Percentiles rank a stretch among this genome's conserved stretches.
phyloP scores from a whole-genome alignment of 2,797 vertebrate species.

The Paguma larvata region DNA sequence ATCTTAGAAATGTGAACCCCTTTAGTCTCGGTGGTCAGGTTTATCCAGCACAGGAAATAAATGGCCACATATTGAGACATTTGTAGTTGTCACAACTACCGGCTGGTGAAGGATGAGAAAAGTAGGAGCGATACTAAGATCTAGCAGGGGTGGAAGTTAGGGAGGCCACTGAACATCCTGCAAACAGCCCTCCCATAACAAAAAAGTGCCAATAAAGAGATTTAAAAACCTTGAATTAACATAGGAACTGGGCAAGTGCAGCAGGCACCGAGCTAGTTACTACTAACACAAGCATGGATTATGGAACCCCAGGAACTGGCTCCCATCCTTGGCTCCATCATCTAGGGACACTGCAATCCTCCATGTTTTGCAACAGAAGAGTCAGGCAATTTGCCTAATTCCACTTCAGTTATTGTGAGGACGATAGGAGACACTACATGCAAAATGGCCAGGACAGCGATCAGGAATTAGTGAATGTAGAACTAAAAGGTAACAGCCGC shows the following conservation, averaged over 20 bases:
- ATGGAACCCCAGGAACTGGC: background rate
- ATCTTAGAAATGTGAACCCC: background rate
- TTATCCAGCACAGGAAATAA: background rate
- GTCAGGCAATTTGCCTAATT: background rate
- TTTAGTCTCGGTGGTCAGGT: background rate
- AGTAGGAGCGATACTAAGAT: too few relatives aligned
- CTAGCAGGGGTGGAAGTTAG: background rate
- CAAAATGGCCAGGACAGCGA: background rate
- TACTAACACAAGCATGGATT: background rate
- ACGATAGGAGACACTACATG: background rate
- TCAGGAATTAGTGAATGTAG: background rate
- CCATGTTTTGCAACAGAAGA: too few relatives aligned
- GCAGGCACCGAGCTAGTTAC: background rate
- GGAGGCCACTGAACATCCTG: background rate
- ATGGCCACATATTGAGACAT: background rate
- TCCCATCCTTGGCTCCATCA: background rate
- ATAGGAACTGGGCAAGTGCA: background rate
- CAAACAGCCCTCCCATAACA: background rate
- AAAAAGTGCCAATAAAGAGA: background rate
- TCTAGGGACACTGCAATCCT: background rate
- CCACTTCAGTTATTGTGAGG: background rate
- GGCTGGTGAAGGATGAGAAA: background rate
- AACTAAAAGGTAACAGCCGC: background rate
- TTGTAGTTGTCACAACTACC: background rate
- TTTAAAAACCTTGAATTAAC: background rate